A percentile compares a stretch with the other conserved stretches of the same genome.
These are phyloP conservation scores for Apodemus agrarius DNA, from an alignment of 2,797 vertebrate species.

Conservation along the genomic window DNA sequence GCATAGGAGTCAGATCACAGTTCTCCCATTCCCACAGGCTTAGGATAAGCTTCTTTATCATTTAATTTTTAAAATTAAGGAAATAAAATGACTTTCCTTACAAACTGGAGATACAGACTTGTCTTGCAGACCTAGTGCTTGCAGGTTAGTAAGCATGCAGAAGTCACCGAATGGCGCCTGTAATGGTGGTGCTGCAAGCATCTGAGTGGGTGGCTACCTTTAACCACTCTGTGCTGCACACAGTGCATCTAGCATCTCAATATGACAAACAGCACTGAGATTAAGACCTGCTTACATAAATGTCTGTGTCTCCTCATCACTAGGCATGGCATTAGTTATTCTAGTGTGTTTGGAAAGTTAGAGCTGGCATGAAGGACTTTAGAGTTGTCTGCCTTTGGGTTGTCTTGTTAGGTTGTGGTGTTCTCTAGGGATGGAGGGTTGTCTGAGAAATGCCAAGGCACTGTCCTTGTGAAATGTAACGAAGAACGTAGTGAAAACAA, in stretches of 20 bases:
- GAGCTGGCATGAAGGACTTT: background rate
- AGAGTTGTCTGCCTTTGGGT: background rate
- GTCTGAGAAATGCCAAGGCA: background rate
- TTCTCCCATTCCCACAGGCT: too few species aligned
- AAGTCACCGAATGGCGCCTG: background rate
- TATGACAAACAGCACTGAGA: slow-evolving; percentile 22
- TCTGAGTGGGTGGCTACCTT: background rate
- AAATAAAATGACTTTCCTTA: background rate
- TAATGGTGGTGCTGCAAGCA: background rate
- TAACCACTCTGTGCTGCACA: background rate
- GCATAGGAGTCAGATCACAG: background rate
- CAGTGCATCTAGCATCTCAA: background rate
- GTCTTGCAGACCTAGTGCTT: background rate
- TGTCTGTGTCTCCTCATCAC: background rate
- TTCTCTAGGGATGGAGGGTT: background rate
- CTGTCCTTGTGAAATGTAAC: background rate
- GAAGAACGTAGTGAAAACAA: background rate
- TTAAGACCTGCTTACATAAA: background rate
- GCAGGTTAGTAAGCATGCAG: background rate
- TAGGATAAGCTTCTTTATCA: background rate
- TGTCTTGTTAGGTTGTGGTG: slow-evolving; percentile 4
- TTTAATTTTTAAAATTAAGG: background rate
- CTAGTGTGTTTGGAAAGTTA: slow-evolving; percentile 4
- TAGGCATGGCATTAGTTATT: slow-evolving; percentile 16
- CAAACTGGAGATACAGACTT: background rate